Evolutionary conservation across 1,140 invertebrate genomes (phyloP).

Genomic region (Eufriesea mexicana): DNA sequence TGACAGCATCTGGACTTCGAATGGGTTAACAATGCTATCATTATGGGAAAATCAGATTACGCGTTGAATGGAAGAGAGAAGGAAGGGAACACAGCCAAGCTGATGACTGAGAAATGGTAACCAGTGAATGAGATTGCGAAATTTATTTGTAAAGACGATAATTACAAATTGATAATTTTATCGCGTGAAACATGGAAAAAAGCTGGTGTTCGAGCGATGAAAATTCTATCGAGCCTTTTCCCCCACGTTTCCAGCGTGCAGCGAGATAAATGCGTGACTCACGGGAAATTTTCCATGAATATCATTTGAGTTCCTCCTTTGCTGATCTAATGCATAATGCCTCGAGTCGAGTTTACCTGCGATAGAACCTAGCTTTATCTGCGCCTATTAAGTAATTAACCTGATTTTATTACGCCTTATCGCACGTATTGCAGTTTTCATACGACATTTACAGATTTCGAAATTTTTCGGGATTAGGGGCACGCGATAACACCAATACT

Average conservation of each 20-base stretch:
- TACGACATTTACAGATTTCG: too few species aligned
- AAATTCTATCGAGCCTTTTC: not conserved
- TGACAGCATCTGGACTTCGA: too few species aligned
- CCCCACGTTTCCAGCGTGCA: not conserved
- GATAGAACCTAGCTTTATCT: too few species aligned
- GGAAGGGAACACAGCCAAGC: not conserved
- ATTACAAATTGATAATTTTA: not conserved
- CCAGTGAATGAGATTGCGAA: not conserved
- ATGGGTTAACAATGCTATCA: too few species aligned
- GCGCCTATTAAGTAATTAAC: too few species aligned
- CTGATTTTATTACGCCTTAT: too few species aligned
- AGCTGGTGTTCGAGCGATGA: not conserved
- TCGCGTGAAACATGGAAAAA: not conserved
- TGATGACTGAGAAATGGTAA: not conserved
- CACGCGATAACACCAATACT: too few species aligned
- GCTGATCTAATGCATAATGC: too few species aligned
- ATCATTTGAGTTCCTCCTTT: not conserved
- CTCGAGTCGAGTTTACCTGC: too few species aligned
- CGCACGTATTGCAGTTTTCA: too few species aligned
- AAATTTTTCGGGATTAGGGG: too few species aligned
- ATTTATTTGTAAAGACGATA: not conserved
- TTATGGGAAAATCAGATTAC: not conserved
- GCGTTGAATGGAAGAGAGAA: not conserved
- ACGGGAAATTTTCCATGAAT: conserved; percentile 1
- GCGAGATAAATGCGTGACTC: not conserved